These are phyloP conservation scores for Sceliomorpha sp. DNA, from an alignment of 2,888 invertebrate species.

Conservation along the genomic window DNA sequence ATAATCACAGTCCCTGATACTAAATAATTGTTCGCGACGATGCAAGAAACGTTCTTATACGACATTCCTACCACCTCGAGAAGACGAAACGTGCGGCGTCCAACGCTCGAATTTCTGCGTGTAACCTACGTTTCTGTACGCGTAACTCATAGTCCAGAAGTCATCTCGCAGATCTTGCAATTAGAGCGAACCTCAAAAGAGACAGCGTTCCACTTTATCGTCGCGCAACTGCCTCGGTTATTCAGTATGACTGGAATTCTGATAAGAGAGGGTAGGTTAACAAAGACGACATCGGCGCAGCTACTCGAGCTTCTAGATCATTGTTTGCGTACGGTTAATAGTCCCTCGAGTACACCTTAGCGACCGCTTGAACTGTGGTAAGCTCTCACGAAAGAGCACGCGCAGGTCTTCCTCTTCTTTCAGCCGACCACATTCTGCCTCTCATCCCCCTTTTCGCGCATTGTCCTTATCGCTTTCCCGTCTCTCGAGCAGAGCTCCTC, in stretches of 20 bases:
- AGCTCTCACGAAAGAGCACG: conserved; percentile 63
- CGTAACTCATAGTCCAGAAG: too few relatives aligned
- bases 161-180: conserved; percentile 59
- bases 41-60: too few relatives aligned
- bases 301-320: conserved; percentile 78
- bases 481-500: conserved; percentile 29
- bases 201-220: conserved; percentile 44
- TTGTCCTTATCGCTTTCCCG: conserved; percentile 49
- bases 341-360: conserved; percentile 74
- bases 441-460: conserved; percentile 42
- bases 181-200: conserved; percentile 67
- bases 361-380: conserved; percentile 61
- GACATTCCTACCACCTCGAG: too few relatives aligned
- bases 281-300: conserved; percentile 56
- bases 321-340: conserved; percentile 79
- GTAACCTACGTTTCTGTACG: too few relatives aligned
- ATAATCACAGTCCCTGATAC: too few relatives aligned
- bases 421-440: conserved; percentile 7
- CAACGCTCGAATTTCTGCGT: too few relatives aligned
- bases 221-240: conserved; percentile 42
- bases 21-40: too few relatives aligned
- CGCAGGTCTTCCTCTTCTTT: conserved; percentile 41
- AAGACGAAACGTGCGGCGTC: too few relatives aligned
- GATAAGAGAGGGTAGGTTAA: conserved; percentile 65
- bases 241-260: conserved; percentile 69